Base-by-base conservation (phyloP, 2,888 invertebrate genomes). In the Bimastos eiseni region DNA sequence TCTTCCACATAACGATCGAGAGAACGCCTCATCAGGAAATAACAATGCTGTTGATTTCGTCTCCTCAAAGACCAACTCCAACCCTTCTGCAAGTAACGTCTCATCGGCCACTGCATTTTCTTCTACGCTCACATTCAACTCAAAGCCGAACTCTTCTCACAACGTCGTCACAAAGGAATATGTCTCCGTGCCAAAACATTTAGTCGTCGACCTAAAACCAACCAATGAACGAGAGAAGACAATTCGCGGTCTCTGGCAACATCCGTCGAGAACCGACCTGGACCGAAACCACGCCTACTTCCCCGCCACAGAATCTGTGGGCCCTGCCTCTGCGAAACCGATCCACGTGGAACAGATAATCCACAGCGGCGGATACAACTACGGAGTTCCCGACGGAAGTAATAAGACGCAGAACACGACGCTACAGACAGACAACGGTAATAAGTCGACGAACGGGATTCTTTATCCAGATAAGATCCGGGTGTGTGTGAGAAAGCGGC, bases 401-500 rank as follows among this genome's bases (percentile, higher is more conserved):
- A 37, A 38, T 38, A 70, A 37, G 36, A 37, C 37, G 36, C 49
- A 49, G 36, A 84, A 33, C 36, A 36, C 34, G 19, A n/a, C 34
- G 11, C 86, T 19, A 8, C 36, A 86, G 6, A 86, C 37, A 4
- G 86, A 37, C 34, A 19, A 34, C 30, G 38, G 49, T 70, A 24
- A 88, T 30, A 41, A 86, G 37, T 44, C 44, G 6, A 33, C 36
- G 17, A 41, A 17, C 13, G 49, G 21, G 83, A 34, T 34, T 55
- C 34, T 70, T 33, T 70, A 34, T 89, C 83, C 37, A 33, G 70
- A 88, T 24, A 83, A 33, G 8, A 84, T 90, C n/a, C 92, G 93
- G 91, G 95, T 95, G 41, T 95, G 95, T 93, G 94, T 94, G 24
- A 91, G 95, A 38, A 95, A 95, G 91, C 91, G 95, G 49, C 94